Evolutionary conservation across 2,113 vertebrate genomes (phyloP).

Genomic region (Gasterosteus nipponicus): DNA sequence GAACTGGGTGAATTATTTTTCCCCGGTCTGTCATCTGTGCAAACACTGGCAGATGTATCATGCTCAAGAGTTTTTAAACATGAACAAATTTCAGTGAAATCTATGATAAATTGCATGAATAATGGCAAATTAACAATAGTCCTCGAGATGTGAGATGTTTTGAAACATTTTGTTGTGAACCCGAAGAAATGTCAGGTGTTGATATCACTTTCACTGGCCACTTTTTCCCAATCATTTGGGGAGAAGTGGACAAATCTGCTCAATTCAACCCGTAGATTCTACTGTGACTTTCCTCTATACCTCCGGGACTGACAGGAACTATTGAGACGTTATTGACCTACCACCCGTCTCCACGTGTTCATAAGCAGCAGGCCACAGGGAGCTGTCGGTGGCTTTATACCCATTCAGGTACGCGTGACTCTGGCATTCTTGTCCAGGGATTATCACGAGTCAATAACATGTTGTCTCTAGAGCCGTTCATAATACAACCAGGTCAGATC

Average conservation of each 20-base stretch:
- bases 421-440: background rate
- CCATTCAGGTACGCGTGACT: background rate
- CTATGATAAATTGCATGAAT: background rate
- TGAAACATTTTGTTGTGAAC: background rate
- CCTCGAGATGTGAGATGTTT: background rate
- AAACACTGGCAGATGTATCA: background rate
- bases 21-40: background rate
- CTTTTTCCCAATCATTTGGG: background rate
- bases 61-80: background rate
- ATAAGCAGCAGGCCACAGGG: background rate
- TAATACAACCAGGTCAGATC: background rate
- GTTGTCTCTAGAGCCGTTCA: background rate
- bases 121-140: background rate
- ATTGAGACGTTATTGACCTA: background rate
- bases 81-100: conserved; percentile 1
- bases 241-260: background rate
- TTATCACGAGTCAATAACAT: background rate
- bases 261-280: background rate
- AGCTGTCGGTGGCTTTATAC: background rate
- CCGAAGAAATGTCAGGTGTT: background rate
- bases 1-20: background rate
- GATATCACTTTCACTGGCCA: background rate
- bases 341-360: background rate
- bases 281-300: background rate
- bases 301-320: no score